Percentiles rank a stretch among this genome's conserved stretches.
phyloP scores from a whole-genome alignment of 2,113 vertebrate species.

The Chaetops frenatus region DNA sequence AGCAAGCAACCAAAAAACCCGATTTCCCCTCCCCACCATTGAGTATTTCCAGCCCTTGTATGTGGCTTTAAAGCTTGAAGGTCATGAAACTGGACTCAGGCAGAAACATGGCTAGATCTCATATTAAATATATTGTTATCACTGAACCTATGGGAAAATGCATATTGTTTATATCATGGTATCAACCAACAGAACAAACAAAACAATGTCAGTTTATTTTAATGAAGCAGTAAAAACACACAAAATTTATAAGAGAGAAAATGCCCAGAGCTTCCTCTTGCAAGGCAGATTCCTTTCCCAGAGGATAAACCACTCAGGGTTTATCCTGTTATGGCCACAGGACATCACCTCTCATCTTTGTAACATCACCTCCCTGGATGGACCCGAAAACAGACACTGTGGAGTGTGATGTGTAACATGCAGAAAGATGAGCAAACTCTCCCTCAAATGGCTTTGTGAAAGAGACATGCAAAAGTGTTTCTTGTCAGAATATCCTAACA shows the following conservation, averaged over 20 bases:
- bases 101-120: neutral
- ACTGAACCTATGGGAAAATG: neutral
- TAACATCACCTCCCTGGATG: neutral
- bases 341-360: neutral
- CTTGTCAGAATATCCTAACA: neutral
- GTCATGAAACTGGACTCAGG: neutral
- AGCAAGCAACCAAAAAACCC: neutral
- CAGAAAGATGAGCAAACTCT: neutral
- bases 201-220: neutral
- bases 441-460: neutral
- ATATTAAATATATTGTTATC: neutral
- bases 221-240: neutral
- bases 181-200: neutral
- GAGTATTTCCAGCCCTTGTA: neutral
- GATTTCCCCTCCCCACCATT: neutral
- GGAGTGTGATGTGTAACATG: neutral
- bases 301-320: neutral
- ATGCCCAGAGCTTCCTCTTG: neutral
- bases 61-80: neutral
- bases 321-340: neutral
- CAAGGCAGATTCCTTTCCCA: neutral
- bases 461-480: neutral
- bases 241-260: neutral
- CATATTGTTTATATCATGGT: neutral
- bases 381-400: neutral